These are phyloP conservation scores for Notothenia rossii DNA, from an alignment of 2,113 vertebrate genomes.

Conservation along the genomic window DNA sequence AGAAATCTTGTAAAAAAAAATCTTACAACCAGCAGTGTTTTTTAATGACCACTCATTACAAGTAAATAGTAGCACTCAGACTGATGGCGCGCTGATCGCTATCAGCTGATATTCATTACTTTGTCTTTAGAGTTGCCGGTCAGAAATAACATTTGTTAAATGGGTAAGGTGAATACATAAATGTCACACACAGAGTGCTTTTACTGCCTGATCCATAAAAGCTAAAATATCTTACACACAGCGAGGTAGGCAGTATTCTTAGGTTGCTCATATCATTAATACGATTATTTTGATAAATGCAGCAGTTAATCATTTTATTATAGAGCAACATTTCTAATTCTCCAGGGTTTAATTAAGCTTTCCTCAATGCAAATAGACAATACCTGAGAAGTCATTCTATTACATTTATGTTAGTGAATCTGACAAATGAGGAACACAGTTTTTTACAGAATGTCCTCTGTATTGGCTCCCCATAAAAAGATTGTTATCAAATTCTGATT, in stretches of 20 bases:
- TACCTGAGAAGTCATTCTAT: not conserved
- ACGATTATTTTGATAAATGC: not conserved
- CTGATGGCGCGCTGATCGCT: constrained; percentile 42
- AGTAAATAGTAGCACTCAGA: constrained; percentile 21
- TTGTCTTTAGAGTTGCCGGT: constrained; percentile 37
- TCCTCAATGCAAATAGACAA: not conserved
- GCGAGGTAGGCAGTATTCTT: not conserved
- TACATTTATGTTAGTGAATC: not conserved
- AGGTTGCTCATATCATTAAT: no score
- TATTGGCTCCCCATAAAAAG: not conserved
- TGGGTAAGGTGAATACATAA: constrained; percentile 53
- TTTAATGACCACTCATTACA: constrained; percentile 57
- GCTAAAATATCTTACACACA: not conserved
- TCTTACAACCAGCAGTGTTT: constrained; percentile 40
- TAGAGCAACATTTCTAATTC: not conserved
- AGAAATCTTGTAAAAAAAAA: constrained; percentile 52
- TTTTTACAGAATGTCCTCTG: not conserved
- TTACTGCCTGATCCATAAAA: constrained; percentile 44
- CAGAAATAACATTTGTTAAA: constrained; percentile 45
- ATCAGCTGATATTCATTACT: constrained; percentile 43
- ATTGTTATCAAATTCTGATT: constrained; percentile 6
- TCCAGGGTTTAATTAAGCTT: not conserved
- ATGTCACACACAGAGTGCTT: constrained; percentile 51
- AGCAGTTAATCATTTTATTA: not conserved
- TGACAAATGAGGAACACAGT: not conserved